These are phyloP conservation scores for Poeciliopsis presidionis DNA, from an alignment of 2,797 vertebrate genomes.

Conservation along the genomic window DNA sequence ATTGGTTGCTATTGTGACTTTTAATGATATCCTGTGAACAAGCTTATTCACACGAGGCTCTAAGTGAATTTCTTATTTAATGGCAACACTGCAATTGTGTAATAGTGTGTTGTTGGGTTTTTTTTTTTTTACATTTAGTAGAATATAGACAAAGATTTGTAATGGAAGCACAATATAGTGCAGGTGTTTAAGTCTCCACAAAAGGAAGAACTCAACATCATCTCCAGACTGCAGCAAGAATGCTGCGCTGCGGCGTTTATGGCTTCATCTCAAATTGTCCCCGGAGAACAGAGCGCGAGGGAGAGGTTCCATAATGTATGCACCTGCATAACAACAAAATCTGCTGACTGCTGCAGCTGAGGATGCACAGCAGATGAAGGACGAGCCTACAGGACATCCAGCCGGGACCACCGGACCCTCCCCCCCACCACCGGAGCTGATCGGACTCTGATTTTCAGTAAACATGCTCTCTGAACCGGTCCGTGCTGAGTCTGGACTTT, in stretches of 20 bases:
- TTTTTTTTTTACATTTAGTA: no score
- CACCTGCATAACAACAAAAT: slow-evolving; percentile 65
- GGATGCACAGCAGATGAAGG: slow-evolving; percentile 54
- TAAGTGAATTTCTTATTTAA: no score
- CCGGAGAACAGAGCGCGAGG: slow-evolving; percentile 32
- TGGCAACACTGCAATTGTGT: no score
- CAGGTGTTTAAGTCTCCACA: slow-evolving; percentile 36
- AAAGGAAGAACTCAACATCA: slow-evolving; percentile 54
- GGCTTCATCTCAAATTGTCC: slow-evolving; percentile 54
- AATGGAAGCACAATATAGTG: neutral
- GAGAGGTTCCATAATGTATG: slow-evolving; percentile 70
- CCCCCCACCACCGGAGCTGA: slow-evolving; percentile 35
- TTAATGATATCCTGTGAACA: no score
- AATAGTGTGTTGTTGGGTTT: no score
- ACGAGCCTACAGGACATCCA: slow-evolving; percentile 6
- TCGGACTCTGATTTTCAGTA: slow-evolving; percentile 49
- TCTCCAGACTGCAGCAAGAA: slow-evolving; percentile 37
- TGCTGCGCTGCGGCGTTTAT: slow-evolving; percentile 58
- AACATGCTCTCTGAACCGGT: slow-evolving; percentile 49
- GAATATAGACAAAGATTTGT: no score
- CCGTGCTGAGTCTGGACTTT: slow-evolving; percentile 53
- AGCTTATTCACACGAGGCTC: no score
- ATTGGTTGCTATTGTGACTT: no score
- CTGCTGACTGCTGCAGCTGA: slow-evolving; percentile 68
- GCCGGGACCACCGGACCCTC: neutral